Base-by-base conservation (phyloP, 92 coral and sea anemone genomes). In the Phenganax stokvisi region DNA sequence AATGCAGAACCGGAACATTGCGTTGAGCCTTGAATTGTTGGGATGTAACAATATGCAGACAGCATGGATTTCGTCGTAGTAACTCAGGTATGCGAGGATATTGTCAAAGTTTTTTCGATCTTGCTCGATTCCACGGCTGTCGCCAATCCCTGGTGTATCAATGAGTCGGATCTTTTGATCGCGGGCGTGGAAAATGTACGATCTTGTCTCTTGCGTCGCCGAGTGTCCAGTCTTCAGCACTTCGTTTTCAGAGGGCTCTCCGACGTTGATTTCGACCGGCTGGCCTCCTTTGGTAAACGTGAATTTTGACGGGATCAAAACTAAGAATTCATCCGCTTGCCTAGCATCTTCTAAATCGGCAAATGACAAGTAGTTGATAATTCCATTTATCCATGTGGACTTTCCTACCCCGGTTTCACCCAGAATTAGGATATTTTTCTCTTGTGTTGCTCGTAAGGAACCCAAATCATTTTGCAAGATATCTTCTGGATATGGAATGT, bases 341-440 rank as follows among this genome's bases (percentile, higher is more conserved):
- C 31, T 64, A 5, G 70, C 70, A 6, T 64, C 70, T 13, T 64
- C 10, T 8, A 64, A 25, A 25, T 17, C 31, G 17, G 37, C 70
- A 64, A 17, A 25, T 51, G 31, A 17, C 70, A 25, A 11, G 37
- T 64, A 64, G 20, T 64, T 64, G 37, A 25, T 37, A 6, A 64
- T n/a, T 17, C 70, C 70, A 64, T 64, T 64, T 9, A 64, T 64
- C 70, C 70, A 64, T 17, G 70, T 64, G 12, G 70, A 64, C 17
- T 64, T 64, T 17, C 70, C 70, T 13, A 64, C 70, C 27, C 70
- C 70, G 8, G 70, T 64, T 25, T 64, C 70, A 25, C 70, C 70
- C 27, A 64, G 70, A 25, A 64, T 64, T 7, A 64, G 30, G 30
- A 64, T 64, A 25, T 64, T 64, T 28, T 13, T 61, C 67, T 61